These are phyloP conservation scores for Drosophila kambysellisi DNA, from an alignment of 2,888 invertebrate genomes.

Conservation along the genomic window DNA sequence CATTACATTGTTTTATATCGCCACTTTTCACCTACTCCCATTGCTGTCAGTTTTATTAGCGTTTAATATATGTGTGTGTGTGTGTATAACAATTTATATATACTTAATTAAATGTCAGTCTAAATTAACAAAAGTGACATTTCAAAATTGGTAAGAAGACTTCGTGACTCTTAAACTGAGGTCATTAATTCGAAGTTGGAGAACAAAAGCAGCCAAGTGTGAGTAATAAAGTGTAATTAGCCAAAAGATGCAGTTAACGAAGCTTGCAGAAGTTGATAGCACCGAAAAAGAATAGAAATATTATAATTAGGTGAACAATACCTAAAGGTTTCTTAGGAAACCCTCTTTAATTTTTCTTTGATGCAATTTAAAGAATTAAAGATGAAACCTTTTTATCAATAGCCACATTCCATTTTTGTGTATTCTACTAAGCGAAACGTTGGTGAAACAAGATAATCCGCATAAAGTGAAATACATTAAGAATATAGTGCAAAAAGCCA, in stretches of 20 bases:
- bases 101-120: slow-evolving; percentile 44
- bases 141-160: slow-evolving; percentile 25
- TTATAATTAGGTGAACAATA: background rate
- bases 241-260: background rate
- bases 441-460: background rate
- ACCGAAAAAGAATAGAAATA: background rate
- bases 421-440: background rate
- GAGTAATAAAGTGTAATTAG: slow-evolving; percentile 20
- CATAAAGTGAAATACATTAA: background rate
- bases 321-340: background rate
- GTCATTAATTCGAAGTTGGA: slow-evolving; percentile 38
- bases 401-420: background rate
- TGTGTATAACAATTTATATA: background rate
- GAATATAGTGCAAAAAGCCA: background rate
- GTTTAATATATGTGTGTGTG: slow-evolving; percentile 10
- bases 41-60: slow-evolving; percentile 37
- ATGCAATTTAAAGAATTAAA: background rate
- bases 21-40: slow-evolving; percentile 25
- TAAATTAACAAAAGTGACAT: slow-evolving; percentile 54
- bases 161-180: slow-evolving; percentile 3
- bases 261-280: background rate
- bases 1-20: slow-evolving; percentile 40
- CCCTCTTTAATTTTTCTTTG: background rate
- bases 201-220: slow-evolving; percentile 12
- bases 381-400: background rate